phyloP scores from a whole-genome alignment of 2,888 invertebrate genomes.

The Tigriopus californicus region DNA sequence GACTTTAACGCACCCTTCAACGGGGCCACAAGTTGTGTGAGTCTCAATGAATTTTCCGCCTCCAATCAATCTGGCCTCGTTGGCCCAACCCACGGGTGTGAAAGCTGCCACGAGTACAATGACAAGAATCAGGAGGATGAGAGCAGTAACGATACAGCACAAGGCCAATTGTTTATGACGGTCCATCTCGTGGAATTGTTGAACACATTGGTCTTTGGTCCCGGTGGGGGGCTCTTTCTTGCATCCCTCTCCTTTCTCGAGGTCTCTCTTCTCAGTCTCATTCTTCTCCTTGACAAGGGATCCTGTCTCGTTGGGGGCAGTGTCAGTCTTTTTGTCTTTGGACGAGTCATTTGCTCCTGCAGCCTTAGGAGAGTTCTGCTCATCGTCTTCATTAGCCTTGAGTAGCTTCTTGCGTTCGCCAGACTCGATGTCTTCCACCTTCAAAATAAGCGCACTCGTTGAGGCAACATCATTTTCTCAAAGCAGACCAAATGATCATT shows the following conservation, averaged over 20 bases:
- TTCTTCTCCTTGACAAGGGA: background rate
- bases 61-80: constrained; percentile 41
- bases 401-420: constrained; percentile 21
- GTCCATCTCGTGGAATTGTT: background rate
- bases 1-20: constrained; percentile 42
- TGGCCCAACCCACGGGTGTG: constrained; percentile 14
- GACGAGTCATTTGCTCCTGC: background rate
- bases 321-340: constrained; percentile 3
- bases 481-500: too few relatives aligned
- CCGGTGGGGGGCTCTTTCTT: background rate
- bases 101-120: constrained; percentile 17
- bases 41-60: constrained; percentile 49
- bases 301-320: constrained; percentile 5
- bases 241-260: background rate
- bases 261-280: constrained; percentile 1
- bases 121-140: constrained; percentile 17
- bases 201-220: background rate
- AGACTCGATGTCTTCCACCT: constrained; percentile 21
- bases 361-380: background rate
- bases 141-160: background rate
- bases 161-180: background rate
- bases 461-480: constrained; percentile 23
- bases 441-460: background rate
- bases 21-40: constrained; percentile 53
- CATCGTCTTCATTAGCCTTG: background rate